Evolutionary conservation across 2,888 invertebrate species (phyloP), one percentile per base, ranked within the genome.

Genomic region (Acanthopleura granulata): DNA sequence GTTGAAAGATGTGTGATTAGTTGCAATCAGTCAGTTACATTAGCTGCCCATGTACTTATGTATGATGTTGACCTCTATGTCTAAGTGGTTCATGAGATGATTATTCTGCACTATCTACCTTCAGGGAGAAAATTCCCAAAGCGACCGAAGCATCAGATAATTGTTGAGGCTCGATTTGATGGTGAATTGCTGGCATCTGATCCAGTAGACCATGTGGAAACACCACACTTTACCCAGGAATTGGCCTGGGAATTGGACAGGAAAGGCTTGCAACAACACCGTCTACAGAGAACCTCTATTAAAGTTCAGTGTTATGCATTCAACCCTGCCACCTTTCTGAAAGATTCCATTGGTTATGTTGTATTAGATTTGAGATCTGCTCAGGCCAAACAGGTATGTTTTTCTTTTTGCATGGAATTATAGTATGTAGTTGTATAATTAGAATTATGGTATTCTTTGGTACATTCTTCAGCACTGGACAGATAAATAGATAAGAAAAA

Each of bases 241-340:
- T 82, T 91, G 73, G 91, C 91, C 6, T 91, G 91, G 91, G 91
- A 91, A 77, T 82, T 91, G 66, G 90, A 91, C 79, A 89, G 88
- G 76, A 91, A 90, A 78, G 86, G 86, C 14, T 82, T 91, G 4
- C 90, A 91, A 70, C 90, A 90, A 73, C 91, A 91, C 79, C 79
- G 90, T 22, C 81, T 91, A 66, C 91, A 91, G 78, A 82, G 91
- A 57, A 89, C 90, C 0, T 90, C 91, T 14, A 89, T 91, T 49
- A 91, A 91, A 78, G 85, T 91, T 22, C 90, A 90, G 78, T 89
- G 89, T 79, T 91, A 88, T 86, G 89, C 90, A n/a, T 81, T 86
- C 49, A 88, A 90, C 78, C 79, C 82, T 15, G 83, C 83, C 72
- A 86, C 83, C 16, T 84, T 87, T 1, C 81, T 85, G 71, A 90